phyloP scores from a whole-genome alignment of 1,140 invertebrate species.

The Plectrocnemia conspersa region DNA sequence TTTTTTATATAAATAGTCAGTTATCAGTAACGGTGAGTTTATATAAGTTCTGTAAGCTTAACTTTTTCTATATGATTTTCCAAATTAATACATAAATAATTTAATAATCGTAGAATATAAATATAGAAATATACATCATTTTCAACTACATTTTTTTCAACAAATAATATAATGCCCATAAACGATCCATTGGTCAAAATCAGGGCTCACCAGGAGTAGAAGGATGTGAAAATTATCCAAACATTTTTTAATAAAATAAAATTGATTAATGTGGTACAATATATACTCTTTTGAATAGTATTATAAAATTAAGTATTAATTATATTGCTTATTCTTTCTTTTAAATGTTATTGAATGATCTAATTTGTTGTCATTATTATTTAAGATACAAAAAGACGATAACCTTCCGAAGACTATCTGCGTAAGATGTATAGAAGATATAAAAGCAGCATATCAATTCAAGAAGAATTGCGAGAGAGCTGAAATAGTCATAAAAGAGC shows the following conservation, averaged over 20 bases:
- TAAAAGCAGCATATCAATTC: slow-evolving; percentile 20
- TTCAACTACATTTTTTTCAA: too few relatives aligned
- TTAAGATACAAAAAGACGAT: slow-evolving; percentile 15
- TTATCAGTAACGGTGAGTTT: neutral
- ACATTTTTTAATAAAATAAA: neutral
- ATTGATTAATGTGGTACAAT: neutral
- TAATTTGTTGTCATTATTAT: slow-evolving; percentile 8
- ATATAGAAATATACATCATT: too few relatives aligned
- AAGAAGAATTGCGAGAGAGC: slow-evolving; percentile 26
- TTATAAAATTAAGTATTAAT: neutral
- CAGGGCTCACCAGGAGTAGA: too few relatives aligned
- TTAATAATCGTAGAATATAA: too few relatives aligned
- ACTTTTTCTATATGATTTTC: neutral
- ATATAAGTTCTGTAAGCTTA: neutral
- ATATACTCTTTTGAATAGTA: neutral
- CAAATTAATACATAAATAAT: neutral
- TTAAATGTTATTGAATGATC: neutral
- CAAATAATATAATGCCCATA: too few relatives aligned
- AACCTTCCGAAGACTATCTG: slow-evolving; percentile 18
- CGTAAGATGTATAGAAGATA: slow-evolving; percentile 12
- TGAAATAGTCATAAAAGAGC: slow-evolving; percentile 1
- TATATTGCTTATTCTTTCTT: neutral
- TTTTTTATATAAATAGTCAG: neutral
- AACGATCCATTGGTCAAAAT: too few relatives aligned
- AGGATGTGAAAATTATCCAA: neutral